Evolutionary conservation across 1,140 invertebrate species (phyloP).

Genomic region (Eurosta solidaginis): DNA sequence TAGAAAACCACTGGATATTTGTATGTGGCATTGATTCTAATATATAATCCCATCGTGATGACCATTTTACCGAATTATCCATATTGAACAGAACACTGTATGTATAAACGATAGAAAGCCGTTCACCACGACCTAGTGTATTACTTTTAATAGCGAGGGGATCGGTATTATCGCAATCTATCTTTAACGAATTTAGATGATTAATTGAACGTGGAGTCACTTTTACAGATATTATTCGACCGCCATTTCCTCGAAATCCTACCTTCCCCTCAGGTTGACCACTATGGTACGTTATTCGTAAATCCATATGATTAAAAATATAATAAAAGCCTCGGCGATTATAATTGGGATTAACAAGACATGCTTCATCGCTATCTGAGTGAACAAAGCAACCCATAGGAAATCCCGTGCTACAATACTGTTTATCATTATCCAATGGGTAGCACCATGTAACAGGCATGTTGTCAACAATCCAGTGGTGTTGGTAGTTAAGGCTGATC

Average conservation of each 20-base stretch:
- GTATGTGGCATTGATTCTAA: conserved; percentile 97
- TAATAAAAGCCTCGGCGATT: conserved; percentile 79
- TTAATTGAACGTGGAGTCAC: conserved; percentile 80
- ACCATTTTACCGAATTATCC: conserved; percentile 93
- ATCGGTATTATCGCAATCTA: conserved; percentile 65
- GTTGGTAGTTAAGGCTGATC: conserved; percentile 96
- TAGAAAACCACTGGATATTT: conserved; percentile 99
- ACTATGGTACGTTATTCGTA: conserved; percentile 91
- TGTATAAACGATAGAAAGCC: conserved; percentile 78
- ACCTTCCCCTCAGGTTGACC: conserved; percentile 81
- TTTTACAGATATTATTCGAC: conserved; percentile 84
- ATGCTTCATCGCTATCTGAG: conserved; percentile 52
- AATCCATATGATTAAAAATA: conserved; percentile 95
- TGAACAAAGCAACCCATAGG: conserved; percentile 93
- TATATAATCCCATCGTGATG: conserved; percentile 99
- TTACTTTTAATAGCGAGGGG: conserved; percentile 73
- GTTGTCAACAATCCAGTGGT: conserved; percentile 98
- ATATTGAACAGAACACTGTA: conserved; percentile 83
- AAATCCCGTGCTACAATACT: conserved; percentile 93
- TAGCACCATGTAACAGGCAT: conserved; percentile 99
- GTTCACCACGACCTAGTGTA: conserved; percentile 62
- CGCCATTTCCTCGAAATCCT: conserved; percentile 76
- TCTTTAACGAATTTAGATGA: conserved; percentile 62
- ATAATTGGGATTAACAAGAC: conserved; percentile 61
- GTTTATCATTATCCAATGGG: conserved; percentile 71